A percentile compares a stretch with the other conserved stretches of the same genome.
Evolutionary conservation across 2,113 vertebrate species (phyloP).

Genomic region (Oncorhynchus clarkii): DNA sequence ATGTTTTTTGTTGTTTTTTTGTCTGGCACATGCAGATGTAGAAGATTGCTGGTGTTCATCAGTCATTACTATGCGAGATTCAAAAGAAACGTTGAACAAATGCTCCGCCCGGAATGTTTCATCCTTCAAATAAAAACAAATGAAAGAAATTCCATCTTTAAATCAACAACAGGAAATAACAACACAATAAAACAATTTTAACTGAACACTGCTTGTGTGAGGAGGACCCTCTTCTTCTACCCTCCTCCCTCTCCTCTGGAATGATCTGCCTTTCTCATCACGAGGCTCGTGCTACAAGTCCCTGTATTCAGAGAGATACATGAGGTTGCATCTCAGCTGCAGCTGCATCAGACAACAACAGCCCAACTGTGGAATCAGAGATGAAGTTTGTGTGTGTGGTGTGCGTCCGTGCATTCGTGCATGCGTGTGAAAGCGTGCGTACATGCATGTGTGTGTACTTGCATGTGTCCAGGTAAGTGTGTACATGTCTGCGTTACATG

Average conservation of each 20-base stretch:
- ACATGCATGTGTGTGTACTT: not conserved
- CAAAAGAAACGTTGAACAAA: constrained; percentile 30
- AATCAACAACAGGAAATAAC: constrained; percentile 28
- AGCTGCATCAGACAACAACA: not conserved
- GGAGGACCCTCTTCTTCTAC: not conserved
- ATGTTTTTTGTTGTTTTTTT: not conserved
- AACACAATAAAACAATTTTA: constrained; percentile 21
- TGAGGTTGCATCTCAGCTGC: not conserved
- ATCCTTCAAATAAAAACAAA: constrained; percentile 28
- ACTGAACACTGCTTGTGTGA: not conserved
- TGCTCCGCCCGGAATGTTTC: constrained; percentile 1
- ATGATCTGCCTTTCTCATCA: constrained; percentile 11
- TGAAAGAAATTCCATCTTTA: constrained; percentile 27
- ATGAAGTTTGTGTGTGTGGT: not conserved
- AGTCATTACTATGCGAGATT: not conserved
- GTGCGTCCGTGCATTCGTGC: not conserved
- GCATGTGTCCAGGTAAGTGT: not conserved
- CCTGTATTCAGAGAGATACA: not conserved
- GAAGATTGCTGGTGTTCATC: constrained; percentile 8
- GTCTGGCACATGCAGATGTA: not conserved
- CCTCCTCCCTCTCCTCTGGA: not conserved
- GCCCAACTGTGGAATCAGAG: too few relatives aligned
- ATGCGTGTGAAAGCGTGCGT: not conserved
- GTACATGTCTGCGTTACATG: not conserved
- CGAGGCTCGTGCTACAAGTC: not conserved